Evolutionary conservation across 2,888 invertebrate species (phyloP).

Genomic region (Pollenia griseotomentosa): DNA sequence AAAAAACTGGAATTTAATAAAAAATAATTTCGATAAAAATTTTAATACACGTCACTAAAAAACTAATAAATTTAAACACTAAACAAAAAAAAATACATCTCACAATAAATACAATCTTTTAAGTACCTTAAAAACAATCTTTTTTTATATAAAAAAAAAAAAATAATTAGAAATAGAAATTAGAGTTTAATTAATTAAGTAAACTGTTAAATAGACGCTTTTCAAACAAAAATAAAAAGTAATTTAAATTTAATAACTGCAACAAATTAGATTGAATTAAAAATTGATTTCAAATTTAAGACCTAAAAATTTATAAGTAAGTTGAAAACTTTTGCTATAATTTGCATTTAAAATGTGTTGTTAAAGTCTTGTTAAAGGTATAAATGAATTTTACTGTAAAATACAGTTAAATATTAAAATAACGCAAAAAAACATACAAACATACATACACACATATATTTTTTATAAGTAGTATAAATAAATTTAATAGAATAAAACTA

Average conservation of each 20-base stretch:
- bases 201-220: conserved; percentile 57
- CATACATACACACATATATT: conserved; percentile 53
- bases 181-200: background rate
- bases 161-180: background rate
- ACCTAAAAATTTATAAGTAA: background rate
- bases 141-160: conserved; percentile 18
- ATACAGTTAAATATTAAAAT: conserved; percentile 22
- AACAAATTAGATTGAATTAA: background rate
- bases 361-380: conserved; percentile 59
- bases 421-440: conserved; percentile 12
- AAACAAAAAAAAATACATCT: conserved; percentile 2
- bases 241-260: background rate
- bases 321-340: conserved; percentile 54
- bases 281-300: conserved; percentile 14
- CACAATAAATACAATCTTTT: conserved; percentile 66
- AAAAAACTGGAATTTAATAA: background rate
- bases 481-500: conserved; percentile 48
- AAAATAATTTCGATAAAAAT: background rate
- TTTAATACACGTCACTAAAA: conserved; percentile 28
- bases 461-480: conserved; percentile 70
- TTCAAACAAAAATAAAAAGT: conserved; percentile 24
- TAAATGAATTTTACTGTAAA: conserved; percentile 31
- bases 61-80: conserved; percentile 13
- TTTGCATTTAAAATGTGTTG: conserved; percentile 72
- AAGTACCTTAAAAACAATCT: conserved; percentile 63